Conservation (phyloP, 2,113 vertebrate genomes). For the Lota lota region DNA sequence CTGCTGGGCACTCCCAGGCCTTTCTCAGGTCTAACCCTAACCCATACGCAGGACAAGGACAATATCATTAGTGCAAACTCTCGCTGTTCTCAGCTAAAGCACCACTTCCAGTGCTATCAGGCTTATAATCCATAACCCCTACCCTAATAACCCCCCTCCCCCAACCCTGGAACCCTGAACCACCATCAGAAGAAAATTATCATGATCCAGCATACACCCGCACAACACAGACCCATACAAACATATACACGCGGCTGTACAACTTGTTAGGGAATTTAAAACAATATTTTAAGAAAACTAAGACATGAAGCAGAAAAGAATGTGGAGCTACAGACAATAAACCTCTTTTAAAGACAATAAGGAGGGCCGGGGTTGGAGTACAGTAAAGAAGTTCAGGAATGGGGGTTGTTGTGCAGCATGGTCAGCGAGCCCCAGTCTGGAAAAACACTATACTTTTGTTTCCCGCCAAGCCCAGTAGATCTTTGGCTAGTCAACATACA, state of each 20-base stretch:
- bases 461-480: slow-evolving; percentile 14
- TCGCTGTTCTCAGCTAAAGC: slow-evolving; percentile 77
- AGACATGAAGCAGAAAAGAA: slow-evolving; percentile 10
- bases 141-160: slow-evolving; percentile 51
- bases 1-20: slow-evolving; percentile 59
- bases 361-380: too few relatives aligned
- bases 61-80: slow-evolving; percentile 80
- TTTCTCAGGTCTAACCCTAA: slow-evolving; percentile 59
- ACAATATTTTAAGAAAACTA: slow-evolving; percentile 52
- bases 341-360: too few relatives aligned
- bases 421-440: slow-evolving; percentile 38
- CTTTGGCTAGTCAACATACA: slow-evolving; percentile 62
- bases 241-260: slow-evolving; percentile 26
- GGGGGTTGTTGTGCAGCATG: background rate
- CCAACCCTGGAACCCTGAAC: slow-evolving; percentile 45
- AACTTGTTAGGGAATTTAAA: slow-evolving; percentile 14
- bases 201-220: slow-evolving; percentile 21
- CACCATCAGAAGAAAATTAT: slow-evolving; percentile 5
- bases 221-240: slow-evolving; percentile 20
- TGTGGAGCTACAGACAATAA: too few relatives aligned
- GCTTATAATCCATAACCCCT: slow-evolving; percentile 66
- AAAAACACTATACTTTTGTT: slow-evolving; percentile 32
- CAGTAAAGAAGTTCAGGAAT: slow-evolving; percentile 1
- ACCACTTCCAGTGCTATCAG: slow-evolving; percentile 79
- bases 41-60: slow-evolving; percentile 72